Conservation (phyloP, 2,888 invertebrate genomes). For the Dyspetes luteomarginatus region DNA sequence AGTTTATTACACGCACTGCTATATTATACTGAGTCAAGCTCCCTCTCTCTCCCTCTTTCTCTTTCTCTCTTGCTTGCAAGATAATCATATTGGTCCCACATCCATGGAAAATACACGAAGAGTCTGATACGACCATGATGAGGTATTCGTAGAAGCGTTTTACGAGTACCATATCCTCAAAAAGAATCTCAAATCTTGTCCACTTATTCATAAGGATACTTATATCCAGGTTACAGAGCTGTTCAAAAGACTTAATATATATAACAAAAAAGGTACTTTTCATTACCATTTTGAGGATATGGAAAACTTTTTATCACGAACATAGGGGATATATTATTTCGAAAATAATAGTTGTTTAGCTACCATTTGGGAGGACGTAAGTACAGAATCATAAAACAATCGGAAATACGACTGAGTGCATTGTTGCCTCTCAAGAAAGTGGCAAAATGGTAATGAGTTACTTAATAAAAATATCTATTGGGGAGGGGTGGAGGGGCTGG, state of each 20-base stretch:
- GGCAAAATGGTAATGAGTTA: no score
- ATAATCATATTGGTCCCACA: slow-evolving; percentile 21
- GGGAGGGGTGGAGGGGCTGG: no score
- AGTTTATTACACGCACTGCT: slow-evolving; percentile 77
- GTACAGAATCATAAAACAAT: no score
- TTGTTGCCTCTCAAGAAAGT: no score
- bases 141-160: slow-evolving; percentile 62
- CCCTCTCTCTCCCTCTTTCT: slow-evolving; percentile 1
- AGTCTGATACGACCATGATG: slow-evolving; percentile 51
- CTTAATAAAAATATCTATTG: no score
- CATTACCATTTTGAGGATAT: not conserved
- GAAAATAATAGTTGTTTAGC: no score
- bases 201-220: slow-evolving; percentile 65
- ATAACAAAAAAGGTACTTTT: slow-evolving; percentile 2
- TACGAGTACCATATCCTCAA: slow-evolving; percentile 65
- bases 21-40: slow-evolving; percentile 41
- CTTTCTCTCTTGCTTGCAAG: not conserved
- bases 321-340: no score
- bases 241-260: slow-evolving; percentile 11
- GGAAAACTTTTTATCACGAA: no score
- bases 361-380: no score
- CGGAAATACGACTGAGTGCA: no score
- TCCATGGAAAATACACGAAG: slow-evolving; percentile 29
- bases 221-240: slow-evolving; percentile 33
- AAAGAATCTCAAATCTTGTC: slow-evolving; percentile 64